Conservation (phyloP, 2,113 vertebrate species). For the Glaucidium brasilianum region DNA sequence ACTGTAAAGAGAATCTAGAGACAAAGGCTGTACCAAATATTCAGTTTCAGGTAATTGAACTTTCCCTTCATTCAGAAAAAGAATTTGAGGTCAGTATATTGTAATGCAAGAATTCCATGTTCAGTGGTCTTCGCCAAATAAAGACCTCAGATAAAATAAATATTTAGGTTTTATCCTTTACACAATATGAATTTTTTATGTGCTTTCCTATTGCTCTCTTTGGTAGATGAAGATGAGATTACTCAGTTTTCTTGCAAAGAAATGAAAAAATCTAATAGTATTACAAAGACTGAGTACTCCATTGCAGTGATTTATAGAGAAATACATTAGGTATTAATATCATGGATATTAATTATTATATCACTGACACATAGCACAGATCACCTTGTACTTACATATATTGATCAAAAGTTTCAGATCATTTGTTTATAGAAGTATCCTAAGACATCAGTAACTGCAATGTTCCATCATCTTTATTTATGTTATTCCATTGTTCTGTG, state of each 20-base stretch:
- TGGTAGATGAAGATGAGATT: background rate
- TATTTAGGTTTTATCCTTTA: background rate
- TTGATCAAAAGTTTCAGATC: background rate
- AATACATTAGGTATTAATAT: background rate
- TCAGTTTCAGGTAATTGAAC: background rate
- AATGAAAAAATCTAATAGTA: background rate
- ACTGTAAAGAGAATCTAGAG: background rate
- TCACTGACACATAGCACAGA: background rate
- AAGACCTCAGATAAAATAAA: background rate
- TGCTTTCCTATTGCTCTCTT: background rate
- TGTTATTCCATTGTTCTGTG: background rate
- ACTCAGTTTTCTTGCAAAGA: background rate
- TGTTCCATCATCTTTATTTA: background rate
- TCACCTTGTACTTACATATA: background rate
- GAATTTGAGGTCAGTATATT: background rate
- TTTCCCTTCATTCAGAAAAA: background rate
- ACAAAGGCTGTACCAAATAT: background rate
- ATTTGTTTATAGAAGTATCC: background rate
- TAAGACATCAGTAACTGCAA: background rate
- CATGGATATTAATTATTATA: conserved; percentile 30
- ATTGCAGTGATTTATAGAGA: background rate
- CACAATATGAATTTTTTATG: background rate
- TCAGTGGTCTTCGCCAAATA: background rate
- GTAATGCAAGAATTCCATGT: background rate
- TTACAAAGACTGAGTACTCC: background rate